Percentiles rank a stretch among this genome's conserved stretches.
Conservation (phyloP, 2,797 vertebrate species). For the Setipinna tenuifilis region DNA sequence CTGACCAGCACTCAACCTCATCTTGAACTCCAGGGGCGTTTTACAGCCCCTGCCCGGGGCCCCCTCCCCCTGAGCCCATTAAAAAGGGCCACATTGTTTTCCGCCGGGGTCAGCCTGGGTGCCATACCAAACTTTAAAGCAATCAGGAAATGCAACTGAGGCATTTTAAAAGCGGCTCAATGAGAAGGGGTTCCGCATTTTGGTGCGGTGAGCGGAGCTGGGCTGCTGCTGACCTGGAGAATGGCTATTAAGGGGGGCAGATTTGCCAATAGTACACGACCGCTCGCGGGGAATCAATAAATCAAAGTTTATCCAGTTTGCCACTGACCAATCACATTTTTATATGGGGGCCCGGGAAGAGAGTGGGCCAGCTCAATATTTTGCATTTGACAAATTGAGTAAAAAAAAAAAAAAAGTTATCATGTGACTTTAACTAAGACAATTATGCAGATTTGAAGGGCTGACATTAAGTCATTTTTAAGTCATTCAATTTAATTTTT, state of each 20-base stretch:
- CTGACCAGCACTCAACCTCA: constrained; percentile 36
- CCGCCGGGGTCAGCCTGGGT: constrained; percentile 32
- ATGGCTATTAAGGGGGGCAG: constrained; percentile 1
- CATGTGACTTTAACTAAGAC: constrained; percentile 3
- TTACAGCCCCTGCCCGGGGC: constrained; percentile 40
- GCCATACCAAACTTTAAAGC: constrained; percentile 42
- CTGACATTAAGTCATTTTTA: background rate
- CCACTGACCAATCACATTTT: constrained; percentile 2
- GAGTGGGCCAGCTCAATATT: constrained; percentile 14
- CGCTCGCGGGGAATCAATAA: background rate
- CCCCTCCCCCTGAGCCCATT: constrained; percentile 26
- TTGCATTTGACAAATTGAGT: constrained; percentile 14
- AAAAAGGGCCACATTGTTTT: constrained; percentile 43
- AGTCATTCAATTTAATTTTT: background rate
- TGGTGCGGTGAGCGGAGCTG: background rate
- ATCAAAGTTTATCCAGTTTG: constrained; percentile 22
- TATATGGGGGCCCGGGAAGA: background rate
- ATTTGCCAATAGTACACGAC: background rate
- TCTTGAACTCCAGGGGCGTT: constrained; percentile 47
- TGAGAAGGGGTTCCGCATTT: constrained; percentile 19
- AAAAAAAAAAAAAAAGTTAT: background rate
- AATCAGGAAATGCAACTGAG: constrained; percentile 43
- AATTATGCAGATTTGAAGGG: background rate
- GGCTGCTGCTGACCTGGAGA: constrained; percentile 7
- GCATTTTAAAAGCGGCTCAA: constrained; percentile 33